phyloP scores from a whole-genome alignment of 2,113 vertebrate genomes.

The human region GRCh38 chr11:83165001-83165500 shows the following conservation, averaged over 20 bases:
- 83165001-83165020: background rate
- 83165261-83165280: background rate
- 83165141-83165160: background rate
- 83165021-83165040: conserved; percentile 27
- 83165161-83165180: background rate
- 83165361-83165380: background rate
- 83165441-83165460: background rate
- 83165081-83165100: background rate
- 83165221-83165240: conserved; percentile 10
- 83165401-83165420: background rate
- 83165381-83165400: background rate
- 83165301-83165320: background rate
- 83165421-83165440: background rate
- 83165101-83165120: background rate
- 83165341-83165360: background rate
- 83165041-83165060: conserved; percentile 7
- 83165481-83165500: background rate
- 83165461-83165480: background rate
- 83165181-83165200: conserved; percentile 28
- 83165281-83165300: conserved; percentile 37
- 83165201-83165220: background rate
- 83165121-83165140: conserved; percentile 22
- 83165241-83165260: conserved; percentile 35
- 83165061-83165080: background rate
- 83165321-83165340: conserved; percentile 19